Evolutionary conservation across 2,797 vertebrate species (phyloP).

Genomic region (Coccyzus lansbergi): DNA sequence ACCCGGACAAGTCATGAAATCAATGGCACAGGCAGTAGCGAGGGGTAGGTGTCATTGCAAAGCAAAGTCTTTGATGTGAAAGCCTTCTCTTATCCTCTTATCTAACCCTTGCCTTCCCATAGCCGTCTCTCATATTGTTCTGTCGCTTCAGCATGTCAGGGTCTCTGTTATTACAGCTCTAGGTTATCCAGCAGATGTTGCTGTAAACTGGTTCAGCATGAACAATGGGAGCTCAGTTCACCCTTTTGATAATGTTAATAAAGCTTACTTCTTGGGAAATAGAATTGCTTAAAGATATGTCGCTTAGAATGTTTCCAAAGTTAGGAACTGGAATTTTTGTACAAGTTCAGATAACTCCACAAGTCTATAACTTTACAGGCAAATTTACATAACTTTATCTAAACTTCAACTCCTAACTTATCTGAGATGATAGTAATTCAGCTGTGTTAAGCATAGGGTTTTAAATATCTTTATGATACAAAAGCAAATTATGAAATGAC

Average conservation of each 20-base stretch:
- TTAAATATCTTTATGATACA: background rate
- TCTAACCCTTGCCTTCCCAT: constrained; percentile 55
- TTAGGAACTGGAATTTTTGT: background rate
- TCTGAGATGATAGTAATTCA: background rate
- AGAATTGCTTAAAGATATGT: background rate
- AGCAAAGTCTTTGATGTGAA: constrained; percentile 67
- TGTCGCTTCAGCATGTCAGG: constrained; percentile 45
- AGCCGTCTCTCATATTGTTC: constrained; percentile 44
- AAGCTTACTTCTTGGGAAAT: background rate
- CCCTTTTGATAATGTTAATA: constrained; percentile 19
- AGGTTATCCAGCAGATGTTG: constrained; percentile 65
- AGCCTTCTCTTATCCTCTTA: constrained; percentile 49
- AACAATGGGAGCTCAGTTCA: constrained; percentile 2
- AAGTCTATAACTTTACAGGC: background rate
- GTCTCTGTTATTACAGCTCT: constrained; percentile 66
- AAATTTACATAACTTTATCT: background rate
- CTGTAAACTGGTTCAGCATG: background rate
- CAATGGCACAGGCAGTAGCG: constrained; percentile 44
- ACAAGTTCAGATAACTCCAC: background rate
- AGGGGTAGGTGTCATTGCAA: constrained; percentile 58
- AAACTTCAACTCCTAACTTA: background rate
- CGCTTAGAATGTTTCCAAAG: background rate
- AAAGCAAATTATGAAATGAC: background rate
- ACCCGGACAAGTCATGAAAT: constrained; percentile 14
- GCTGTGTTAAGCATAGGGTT: accelerated